Conservation (phyloP, 2,888 invertebrate species). For the Agrochola circellaris region DNA sequence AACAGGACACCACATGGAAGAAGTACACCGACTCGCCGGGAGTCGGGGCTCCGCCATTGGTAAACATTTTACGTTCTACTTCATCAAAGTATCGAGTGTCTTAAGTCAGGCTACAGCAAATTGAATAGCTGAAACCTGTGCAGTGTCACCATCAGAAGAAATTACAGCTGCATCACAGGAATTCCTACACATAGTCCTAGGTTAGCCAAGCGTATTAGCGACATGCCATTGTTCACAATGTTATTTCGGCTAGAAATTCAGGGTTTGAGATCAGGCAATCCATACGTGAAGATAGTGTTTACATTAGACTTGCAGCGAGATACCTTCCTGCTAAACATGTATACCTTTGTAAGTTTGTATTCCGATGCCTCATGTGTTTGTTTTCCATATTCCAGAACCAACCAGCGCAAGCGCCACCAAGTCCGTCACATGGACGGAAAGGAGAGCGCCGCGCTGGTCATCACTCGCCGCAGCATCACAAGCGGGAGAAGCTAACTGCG, state of each 20-base stretch:
- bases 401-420: constrained; percentile 84
- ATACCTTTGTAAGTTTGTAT: neutral
- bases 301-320: too few relatives aligned
- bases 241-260: too few relatives aligned
- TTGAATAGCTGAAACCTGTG: neutral
- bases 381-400: constrained; percentile 76
- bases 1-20: constrained; percentile 91
- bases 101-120: neutral
- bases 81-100: neutral
- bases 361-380: neutral
- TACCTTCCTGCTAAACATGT: neutral
- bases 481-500: constrained; percentile 87
- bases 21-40: constrained; percentile 92
- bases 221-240: too few relatives aligned
- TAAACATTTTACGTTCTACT: constrained; percentile 60
- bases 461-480: constrained; percentile 88
- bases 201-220: too few relatives aligned
- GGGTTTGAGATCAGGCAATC: too few relatives aligned
- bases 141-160: neutral
- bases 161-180: too few relatives aligned
- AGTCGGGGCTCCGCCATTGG: constrained; percentile 90
- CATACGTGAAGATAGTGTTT: too few relatives aligned
- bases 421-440: constrained; percentile 86
- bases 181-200: too few relatives aligned
- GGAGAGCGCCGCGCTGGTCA: constrained; percentile 86